Evolutionary conservation across 2,888 invertebrate species (phyloP).

Genomic region (Leptinotarsa peninsularis): DNA sequence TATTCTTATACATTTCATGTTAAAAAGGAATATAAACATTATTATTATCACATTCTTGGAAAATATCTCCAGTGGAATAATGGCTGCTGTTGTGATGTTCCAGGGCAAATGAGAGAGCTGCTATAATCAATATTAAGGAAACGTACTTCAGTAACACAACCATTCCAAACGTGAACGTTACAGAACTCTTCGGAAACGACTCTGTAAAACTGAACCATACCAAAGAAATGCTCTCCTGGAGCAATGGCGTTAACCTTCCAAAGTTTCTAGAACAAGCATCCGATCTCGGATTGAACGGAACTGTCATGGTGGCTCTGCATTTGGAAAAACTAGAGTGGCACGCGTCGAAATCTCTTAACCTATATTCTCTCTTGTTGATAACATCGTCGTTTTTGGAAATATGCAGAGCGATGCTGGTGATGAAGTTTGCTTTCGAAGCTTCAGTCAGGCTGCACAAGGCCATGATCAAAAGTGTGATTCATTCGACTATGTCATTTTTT

Average conservation of each 20-base stretch:
- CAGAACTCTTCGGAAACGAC: not conserved
- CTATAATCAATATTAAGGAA: constrained; percentile 17
- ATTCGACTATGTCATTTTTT: constrained; percentile 67
- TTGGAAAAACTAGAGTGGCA: constrained; percentile 33
- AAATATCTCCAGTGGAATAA: no score
- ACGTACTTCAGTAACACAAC: constrained; percentile 26
- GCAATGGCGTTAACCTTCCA: not conserved
- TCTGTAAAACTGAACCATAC: constrained; percentile 1
- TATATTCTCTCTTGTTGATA: constrained; percentile 54
- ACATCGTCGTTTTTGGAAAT: constrained; percentile 51
- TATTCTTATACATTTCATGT: no score
- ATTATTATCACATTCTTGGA: no score
- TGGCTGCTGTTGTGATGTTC: not conserved
- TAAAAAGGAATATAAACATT: no score
- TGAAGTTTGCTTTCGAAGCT: constrained; percentile 33
- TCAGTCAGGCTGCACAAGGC: constrained; percentile 71
- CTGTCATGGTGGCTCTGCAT: not conserved
- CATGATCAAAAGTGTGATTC: constrained; percentile 68
- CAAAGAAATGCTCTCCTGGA: not conserved
- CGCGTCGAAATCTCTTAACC: constrained; percentile 44
- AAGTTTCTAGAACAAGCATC: not conserved
- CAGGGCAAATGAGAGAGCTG: constrained; percentile 33
- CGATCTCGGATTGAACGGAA: not conserved
- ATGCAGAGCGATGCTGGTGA: constrained; percentile 36
- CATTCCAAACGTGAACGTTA: not conserved